Percentiles rank a stretch among this genome's conserved stretches.
Conservation (phyloP, 1,140 invertebrate species). For the Ectropis grisescens region DNA sequence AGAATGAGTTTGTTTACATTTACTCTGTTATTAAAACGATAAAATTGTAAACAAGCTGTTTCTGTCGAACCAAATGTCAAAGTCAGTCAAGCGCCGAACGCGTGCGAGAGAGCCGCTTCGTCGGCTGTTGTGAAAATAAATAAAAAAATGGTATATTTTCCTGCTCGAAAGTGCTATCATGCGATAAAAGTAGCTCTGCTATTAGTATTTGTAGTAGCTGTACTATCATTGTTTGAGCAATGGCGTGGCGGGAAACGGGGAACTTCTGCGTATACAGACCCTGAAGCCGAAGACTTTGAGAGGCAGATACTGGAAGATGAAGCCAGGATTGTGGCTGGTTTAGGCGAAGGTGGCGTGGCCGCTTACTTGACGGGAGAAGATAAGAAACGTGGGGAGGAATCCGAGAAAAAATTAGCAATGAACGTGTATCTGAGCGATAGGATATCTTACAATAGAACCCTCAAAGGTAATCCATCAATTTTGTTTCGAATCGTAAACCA, state of each 20-base stretch:
- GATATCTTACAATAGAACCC: conserved; percentile 49
- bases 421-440: conserved; percentile 58
- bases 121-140: conserved; percentile 16
- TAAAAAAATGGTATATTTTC: conserved; percentile 39
- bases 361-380: conserved; percentile 34
- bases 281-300: conserved; percentile 31
- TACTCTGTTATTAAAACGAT: conserved; percentile 37
- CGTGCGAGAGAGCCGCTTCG: conserved; percentile 9
- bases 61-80: conserved; percentile 25
- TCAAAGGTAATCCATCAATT: conserved; percentile 51
- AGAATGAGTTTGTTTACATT: conserved; percentile 35
- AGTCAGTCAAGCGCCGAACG: conserved; percentile 21
- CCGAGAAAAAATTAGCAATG: conserved; percentile 47
- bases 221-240: conserved; percentile 43
- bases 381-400: conserved; percentile 41
- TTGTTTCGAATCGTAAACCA: too few species aligned
- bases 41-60: conserved; percentile 33
- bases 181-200: conserved; percentile 36
- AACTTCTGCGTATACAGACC: conserved; percentile 21
- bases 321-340: conserved; percentile 37
- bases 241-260: conserved; percentile 45
- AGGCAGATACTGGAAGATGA: conserved; percentile 46
- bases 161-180: conserved; percentile 49
- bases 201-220: conserved; percentile 34
- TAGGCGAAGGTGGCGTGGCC: conserved; percentile 46